These are phyloP conservation scores for Allophyes oxyacanthae DNA, from an alignment of 2,888 invertebrate genomes.

Conservation along the genomic window DNA sequence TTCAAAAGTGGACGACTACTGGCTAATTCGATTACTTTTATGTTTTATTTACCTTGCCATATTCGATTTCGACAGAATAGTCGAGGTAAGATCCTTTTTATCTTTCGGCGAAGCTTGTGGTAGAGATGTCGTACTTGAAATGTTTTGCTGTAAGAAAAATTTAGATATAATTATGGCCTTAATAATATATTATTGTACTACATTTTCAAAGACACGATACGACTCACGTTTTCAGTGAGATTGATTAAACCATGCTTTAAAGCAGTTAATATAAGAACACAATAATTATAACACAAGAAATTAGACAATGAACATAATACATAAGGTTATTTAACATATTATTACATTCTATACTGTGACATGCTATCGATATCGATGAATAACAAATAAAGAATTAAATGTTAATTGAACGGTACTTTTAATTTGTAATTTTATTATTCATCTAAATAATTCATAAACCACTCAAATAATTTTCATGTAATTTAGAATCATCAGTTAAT, in stretches of 20 bases:
- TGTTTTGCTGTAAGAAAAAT: conserved; percentile 79
- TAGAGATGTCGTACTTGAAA: conserved; percentile 88
- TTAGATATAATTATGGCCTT: not conserved
- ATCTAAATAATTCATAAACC: no score
- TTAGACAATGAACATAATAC: conserved; percentile 6
- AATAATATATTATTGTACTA: no score
- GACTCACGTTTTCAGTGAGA: conserved; percentile 52
- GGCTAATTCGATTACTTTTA: no score
- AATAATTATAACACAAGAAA: conserved; percentile 5
- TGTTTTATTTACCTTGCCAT: conserved; percentile 93
- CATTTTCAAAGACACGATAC: conserved; percentile 1
- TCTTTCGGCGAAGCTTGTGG: conserved; percentile 86
- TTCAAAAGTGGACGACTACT: no score
- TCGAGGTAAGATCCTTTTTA: conserved; percentile 91
- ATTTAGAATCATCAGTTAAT: not conserved
- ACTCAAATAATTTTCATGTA: not conserved
- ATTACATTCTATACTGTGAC: conserved; percentile 8
- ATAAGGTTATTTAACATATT: conserved; percentile 1
- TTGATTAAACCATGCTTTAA: conserved; percentile 47
- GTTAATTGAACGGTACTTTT: no score
- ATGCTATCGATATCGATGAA: conserved; percentile 18
- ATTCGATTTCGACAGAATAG: conserved; percentile 92
- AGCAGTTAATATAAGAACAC: conserved; percentile 5
- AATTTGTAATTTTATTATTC: no score
- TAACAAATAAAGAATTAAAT: no score